phyloP scores from a whole-genome alignment of 2,797 vertebrate species.

The Phalanger gymnotis region DNA sequence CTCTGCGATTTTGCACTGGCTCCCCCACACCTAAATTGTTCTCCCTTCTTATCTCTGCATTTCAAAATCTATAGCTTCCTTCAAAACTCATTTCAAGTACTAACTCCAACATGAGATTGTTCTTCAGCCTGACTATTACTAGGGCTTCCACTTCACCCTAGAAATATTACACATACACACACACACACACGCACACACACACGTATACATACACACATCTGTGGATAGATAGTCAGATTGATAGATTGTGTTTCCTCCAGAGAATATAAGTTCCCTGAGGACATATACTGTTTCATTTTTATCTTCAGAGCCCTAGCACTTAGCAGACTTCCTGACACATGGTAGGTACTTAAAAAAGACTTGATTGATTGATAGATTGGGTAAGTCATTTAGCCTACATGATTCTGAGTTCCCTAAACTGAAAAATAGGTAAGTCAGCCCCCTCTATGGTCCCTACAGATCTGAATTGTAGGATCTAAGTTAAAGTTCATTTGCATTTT shows the following conservation, averaged over 20 bases:
- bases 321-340: neutral
- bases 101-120: neutral
- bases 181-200: too few relatives aligned
- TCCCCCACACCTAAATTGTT: neutral
- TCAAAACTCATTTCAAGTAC: neutral
- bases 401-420: neutral
- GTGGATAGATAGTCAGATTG: neutral
- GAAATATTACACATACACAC: neutral
- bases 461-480: neutral
- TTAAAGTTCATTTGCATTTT: neutral
- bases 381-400: neutral
- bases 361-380: neutral
- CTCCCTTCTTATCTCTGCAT: neutral
- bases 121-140: neutral
- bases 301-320: neutral
- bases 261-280: neutral
- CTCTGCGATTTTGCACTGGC: neutral
- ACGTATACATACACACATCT: too few relatives aligned
- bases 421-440: neutral
- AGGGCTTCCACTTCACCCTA: neutral
- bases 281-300: neutral
- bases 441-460: neutral
- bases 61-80: neutral
- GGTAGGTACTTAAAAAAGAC: neutral
- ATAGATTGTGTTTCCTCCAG: neutral